These are phyloP conservation scores for Spodoptera exigua DNA, from an alignment of 2,888 invertebrate genomes.

Conservation along the genomic window DNA sequence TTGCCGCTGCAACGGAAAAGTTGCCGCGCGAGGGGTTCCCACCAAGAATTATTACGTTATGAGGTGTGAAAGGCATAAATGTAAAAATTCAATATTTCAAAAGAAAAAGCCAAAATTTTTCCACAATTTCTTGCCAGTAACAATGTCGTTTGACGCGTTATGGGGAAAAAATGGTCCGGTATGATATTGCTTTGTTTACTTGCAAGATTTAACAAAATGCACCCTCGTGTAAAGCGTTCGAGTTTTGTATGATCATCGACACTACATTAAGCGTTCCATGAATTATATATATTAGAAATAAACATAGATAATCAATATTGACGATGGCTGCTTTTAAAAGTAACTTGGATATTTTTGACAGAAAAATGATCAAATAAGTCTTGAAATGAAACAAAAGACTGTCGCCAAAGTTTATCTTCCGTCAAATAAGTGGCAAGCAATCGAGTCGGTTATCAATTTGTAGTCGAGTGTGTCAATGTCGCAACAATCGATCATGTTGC, in stretches of 20 bases:
- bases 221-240: slow-evolving; percentile 1
- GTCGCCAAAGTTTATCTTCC: slow-evolving; percentile 22
- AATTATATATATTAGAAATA: background rate
- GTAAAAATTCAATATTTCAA: slow-evolving; percentile 89
- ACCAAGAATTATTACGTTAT: slow-evolving; percentile 88
- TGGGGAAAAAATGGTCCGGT: slow-evolving; percentile 48
- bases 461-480: slow-evolving; percentile 55
- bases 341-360: background rate
- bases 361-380: slow-evolving; percentile 1
- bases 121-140: slow-evolving; percentile 75
- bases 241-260: slow-evolving; percentile 13
- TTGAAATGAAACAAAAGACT: background rate
- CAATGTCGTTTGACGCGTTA: slow-evolving; percentile 73
- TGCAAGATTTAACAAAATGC: slow-evolving; percentile 40
- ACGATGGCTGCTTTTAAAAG: slow-evolving; percentile 11
- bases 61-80: slow-evolving; percentile 89
- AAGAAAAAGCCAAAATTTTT: slow-evolving; percentile 78
- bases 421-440: slow-evolving; percentile 43
- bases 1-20: slow-evolving; percentile 84
- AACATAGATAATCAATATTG: slow-evolving; percentile 7
- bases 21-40: slow-evolving; percentile 79
- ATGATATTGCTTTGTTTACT: slow-evolving; percentile 44
- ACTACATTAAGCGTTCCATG: slow-evolving; percentile 9
- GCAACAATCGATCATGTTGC: slow-evolving; percentile 84
- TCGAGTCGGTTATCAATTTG: slow-evolving; percentile 56